These are phyloP conservation scores for Prenolepis imparis DNA, from an alignment of 2,888 invertebrate genomes.

Conservation along the genomic window DNA sequence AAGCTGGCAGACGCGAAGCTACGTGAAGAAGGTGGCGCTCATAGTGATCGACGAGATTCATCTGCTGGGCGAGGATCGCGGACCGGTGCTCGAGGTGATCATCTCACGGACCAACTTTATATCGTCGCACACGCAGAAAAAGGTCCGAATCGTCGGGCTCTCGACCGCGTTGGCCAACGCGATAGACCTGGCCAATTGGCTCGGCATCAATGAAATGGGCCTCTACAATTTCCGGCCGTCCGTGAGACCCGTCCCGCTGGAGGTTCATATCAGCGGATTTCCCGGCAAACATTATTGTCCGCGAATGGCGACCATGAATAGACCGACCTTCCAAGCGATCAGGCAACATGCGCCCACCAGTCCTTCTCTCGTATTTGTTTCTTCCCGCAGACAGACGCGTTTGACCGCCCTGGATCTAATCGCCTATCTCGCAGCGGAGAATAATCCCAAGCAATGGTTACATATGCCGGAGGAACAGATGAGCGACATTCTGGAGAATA, in stretches of 20 bases:
- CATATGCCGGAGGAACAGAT: constrained; percentile 95
- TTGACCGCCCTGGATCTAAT: constrained; percentile 98
- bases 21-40: constrained; percentile 95
- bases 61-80: constrained; percentile 95
- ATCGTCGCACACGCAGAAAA: constrained; percentile 93
- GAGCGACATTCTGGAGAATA: constrained; percentile 90
- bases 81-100: constrained; percentile 98
- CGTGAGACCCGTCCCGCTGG: constrained; percentile 98
- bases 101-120: constrained; percentile 99
- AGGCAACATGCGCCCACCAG: constrained; percentile 96
- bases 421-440: constrained; percentile 95
- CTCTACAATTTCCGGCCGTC: constrained; percentile 99
- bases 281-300: constrained; percentile 99
- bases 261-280: constrained; percentile 97
- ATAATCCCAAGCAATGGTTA: constrained; percentile 98
- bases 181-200: constrained; percentile 98
- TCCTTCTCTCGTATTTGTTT: constrained; percentile 97
- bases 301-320: constrained; percentile 99
- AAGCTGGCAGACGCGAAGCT: constrained; percentile 98
- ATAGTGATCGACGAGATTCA: constrained; percentile 99
- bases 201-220: constrained; percentile 94
- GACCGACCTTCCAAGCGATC: constrained; percentile 98
- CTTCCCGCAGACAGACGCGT: constrained; percentile 98
- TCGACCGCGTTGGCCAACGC: constrained; percentile 99
- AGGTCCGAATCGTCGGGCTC: constrained; percentile 96